These are phyloP conservation scores for Chinchilla lanigera DNA, from an alignment of 2,113 vertebrate species.

Conservation along the genomic window DNA sequence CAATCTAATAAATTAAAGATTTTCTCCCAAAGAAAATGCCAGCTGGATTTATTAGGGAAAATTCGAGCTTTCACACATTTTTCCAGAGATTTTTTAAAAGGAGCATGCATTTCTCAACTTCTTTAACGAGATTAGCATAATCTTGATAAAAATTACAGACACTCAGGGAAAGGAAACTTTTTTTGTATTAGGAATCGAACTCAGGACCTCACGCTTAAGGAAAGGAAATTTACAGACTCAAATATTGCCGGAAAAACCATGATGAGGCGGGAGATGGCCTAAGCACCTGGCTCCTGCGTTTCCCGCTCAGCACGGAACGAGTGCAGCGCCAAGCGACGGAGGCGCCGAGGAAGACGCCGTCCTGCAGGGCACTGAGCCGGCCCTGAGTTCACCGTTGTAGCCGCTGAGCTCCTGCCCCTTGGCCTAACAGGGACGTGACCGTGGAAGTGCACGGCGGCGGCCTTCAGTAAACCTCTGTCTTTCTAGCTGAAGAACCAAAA, in stretches of 20 bases:
- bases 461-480: neutral
- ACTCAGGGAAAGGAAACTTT: neutral
- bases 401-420: neutral
- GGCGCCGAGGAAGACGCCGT: neutral
- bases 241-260: neutral
- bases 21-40: neutral
- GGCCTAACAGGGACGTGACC: neutral
- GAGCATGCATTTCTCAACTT: neutral
- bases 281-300: neutral
- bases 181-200: too few species aligned
- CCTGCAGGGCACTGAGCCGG: neutral
- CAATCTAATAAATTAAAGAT: neutral
- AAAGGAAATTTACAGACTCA: neutral
- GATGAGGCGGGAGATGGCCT: neutral
- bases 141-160: conserved; percentile 8
- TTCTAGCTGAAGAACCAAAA: conserved; percentile 17
- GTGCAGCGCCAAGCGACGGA: neutral
- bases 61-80: neutral
- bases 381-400: neutral
- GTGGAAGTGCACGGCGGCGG: neutral
- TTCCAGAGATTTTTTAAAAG: conserved; percentile 21
- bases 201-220: neutral
- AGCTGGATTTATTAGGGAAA: conserved; percentile 33
- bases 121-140: conserved; percentile 9
- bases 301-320: neutral